Percentiles rank a stretch among this genome's conserved stretches.
Conservation (phyloP, 2,113 vertebrate genomes). For the Bolborhynchus lineola region DNA sequence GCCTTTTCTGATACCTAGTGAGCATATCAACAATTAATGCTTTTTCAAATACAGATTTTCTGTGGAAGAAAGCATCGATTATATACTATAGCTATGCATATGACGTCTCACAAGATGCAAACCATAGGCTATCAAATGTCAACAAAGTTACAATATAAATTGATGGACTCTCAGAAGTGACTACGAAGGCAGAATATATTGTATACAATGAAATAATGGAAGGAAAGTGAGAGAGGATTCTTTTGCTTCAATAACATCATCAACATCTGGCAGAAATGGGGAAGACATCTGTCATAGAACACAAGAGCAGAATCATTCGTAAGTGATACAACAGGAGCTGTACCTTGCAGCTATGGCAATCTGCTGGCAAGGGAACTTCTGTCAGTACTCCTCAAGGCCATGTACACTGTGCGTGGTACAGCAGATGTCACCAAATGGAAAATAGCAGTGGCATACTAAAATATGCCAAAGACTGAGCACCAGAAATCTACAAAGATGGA, state of each 20-base stretch:
- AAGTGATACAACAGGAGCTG: neutral
- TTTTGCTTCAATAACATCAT: neutral
- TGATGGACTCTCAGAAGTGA: neutral
- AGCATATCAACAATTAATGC: neutral
- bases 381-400: neutral
- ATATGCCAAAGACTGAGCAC: neutral
- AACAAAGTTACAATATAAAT: neutral
- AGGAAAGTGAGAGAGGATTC: neutral
- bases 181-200: neutral
- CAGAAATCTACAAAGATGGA: constrained; percentile 23
- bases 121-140: neutral
- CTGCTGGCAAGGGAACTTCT: neutral
- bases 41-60: neutral
- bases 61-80: neutral
- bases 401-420: neutral
- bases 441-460: neutral
- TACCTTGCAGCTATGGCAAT: neutral
- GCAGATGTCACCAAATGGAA: neutral
- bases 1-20: neutral
- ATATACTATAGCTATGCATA: neutral
- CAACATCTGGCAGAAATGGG: neutral
- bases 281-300: neutral
- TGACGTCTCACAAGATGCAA: neutral
- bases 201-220: neutral
- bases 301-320: neutral